Conservation (phyloP, 2,888 invertebrate species). For the Sinotaia quadrata region DNA sequence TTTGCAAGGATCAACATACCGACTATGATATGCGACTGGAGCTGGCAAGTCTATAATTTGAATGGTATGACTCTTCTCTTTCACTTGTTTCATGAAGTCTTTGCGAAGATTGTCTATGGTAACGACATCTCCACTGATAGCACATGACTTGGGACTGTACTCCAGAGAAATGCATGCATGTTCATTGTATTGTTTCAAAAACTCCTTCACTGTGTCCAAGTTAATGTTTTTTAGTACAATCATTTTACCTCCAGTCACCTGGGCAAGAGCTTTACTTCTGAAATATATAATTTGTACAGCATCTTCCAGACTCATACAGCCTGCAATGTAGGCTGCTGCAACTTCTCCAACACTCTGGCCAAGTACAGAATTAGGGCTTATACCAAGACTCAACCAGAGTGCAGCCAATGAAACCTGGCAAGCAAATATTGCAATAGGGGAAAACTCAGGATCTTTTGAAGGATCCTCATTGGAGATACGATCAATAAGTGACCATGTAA, state of each 20-base stretch:
- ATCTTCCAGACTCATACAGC: slow-evolving; percentile 37
- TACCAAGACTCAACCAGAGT: slow-evolving; percentile 43
- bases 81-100: no score
- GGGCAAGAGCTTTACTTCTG: slow-evolving; percentile 41
- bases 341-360: slow-evolving; percentile 61
- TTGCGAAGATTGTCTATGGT: neutral
- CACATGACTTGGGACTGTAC: slow-evolving; percentile 6
- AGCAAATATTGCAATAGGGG: slow-evolving; percentile 18
- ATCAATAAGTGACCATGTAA: neutral
- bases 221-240: slow-evolving; percentile 41
- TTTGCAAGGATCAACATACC: no score
- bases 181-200: no score
- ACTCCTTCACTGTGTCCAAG: slow-evolving; percentile 33
- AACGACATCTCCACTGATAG: neutral
- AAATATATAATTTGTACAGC: slow-evolving; percentile 52
- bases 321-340: slow-evolving; percentile 46
- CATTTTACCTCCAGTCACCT: slow-evolving; percentile 48
- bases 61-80: no score
- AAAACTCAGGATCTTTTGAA: neutral
- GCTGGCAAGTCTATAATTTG: no score
- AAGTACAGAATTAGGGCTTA: slow-evolving; percentile 43
- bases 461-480: neutral
- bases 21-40: no score
- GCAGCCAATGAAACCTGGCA: slow-evolving; percentile 44
- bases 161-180: neutral